phyloP scores from a whole-genome alignment of 2,797 vertebrate species.

The Muscicapa comitata region DNA sequence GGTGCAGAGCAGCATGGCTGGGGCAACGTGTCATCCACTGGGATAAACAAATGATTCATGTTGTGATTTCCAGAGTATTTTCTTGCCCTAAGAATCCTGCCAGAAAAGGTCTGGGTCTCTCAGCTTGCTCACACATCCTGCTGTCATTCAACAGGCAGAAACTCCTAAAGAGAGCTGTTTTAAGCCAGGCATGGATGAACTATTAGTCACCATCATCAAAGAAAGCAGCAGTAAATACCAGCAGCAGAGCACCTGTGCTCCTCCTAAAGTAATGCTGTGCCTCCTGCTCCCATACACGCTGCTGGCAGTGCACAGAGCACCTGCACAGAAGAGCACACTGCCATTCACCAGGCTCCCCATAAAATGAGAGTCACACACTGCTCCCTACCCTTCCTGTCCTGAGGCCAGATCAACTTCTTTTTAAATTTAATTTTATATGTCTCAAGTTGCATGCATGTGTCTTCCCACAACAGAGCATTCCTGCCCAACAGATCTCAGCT shows the following conservation, averaged over 20 bases:
- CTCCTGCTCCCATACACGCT: background rate
- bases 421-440: background rate
- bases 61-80: slow-evolving; percentile 60
- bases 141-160: slow-evolving; percentile 66
- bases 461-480: background rate
- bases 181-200: slow-evolving; percentile 17
- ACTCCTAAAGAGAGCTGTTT: slow-evolving; percentile 19
- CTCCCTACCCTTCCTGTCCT: background rate
- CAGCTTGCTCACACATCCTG: slow-evolving; percentile 67
- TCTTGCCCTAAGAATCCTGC: slow-evolving; percentile 62
- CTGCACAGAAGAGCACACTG: background rate
- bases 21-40: slow-evolving; percentile 43
- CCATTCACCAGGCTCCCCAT: background rate
- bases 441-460: no score
- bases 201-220: slow-evolving; percentile 63
- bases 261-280: background rate
- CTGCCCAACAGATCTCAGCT: background rate
- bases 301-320: background rate
- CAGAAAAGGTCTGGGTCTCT: slow-evolving; percentile 64
- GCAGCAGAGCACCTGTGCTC: background rate
- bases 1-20: background rate
- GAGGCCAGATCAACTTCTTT: background rate
- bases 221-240: slow-evolving; percentile 22
- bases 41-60: slow-evolving; percentile 61
- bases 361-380: fast-evolving